Evolutionary conservation across 2,888 invertebrate genomes (phyloP).

Genomic region (Emmelina monodactyla): DNA sequence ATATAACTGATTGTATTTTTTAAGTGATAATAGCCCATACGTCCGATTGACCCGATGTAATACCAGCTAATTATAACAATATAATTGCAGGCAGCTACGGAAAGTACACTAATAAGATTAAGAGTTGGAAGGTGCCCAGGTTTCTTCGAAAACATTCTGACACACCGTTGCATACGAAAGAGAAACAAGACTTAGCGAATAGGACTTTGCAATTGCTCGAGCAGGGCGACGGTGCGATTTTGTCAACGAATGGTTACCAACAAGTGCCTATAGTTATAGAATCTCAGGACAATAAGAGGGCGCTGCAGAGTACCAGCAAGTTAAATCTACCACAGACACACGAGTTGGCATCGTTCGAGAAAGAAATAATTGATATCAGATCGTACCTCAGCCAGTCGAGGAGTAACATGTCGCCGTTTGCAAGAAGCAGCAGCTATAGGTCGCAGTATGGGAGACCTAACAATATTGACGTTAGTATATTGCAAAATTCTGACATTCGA

Average conservation of each 20-base stretch:
- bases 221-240: constrained; percentile 30
- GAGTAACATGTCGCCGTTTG: constrained; percentile 75
- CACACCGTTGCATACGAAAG: constrained; percentile 51
- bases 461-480: constrained; percentile 46
- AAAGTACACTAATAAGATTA: constrained; percentile 64
- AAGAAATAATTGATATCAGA: constrained; percentile 73
- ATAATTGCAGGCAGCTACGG: constrained; percentile 64
- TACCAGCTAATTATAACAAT: too few species aligned
- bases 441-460: constrained; percentile 72
- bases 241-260: constrained; percentile 63
- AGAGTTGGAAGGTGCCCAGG: constrained; percentile 74
- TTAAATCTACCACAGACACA: constrained; percentile 55
- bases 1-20: too few species aligned
- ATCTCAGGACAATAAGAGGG: constrained; percentile 50
- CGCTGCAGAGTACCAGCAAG: constrained; percentile 37
- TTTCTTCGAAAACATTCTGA: constrained; percentile 71
- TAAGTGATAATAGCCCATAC: too few species aligned
- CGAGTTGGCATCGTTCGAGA: constrained; percentile 62
- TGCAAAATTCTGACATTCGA: background rate
- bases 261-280: constrained; percentile 73
- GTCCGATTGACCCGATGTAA: too few species aligned
- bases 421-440: constrained; percentile 74
- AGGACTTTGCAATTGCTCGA: constrained; percentile 42
- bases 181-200: constrained; percentile 43
- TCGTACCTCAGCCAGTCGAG: constrained; percentile 78